These are phyloP conservation scores for Tribolium freemani DNA, from an alignment of 2,888 invertebrate genomes.

Conservation along the genomic window DNA sequence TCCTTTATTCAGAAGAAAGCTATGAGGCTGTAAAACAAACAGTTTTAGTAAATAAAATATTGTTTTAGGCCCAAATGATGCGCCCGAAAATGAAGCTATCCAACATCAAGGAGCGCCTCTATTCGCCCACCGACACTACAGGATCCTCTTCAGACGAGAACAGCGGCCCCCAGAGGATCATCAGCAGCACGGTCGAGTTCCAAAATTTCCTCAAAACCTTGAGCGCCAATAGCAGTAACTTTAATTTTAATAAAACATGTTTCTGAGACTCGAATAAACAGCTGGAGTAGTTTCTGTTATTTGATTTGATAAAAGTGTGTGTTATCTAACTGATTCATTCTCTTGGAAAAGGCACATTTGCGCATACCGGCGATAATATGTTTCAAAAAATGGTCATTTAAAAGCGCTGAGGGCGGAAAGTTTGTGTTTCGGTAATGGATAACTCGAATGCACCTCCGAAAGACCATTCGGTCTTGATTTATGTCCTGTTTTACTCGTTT, in stretches of 20 bases:
- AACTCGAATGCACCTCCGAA: not conserved
- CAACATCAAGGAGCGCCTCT: constrained; percentile 3
- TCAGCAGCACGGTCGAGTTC: constrained; percentile 39
- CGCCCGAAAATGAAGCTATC: constrained; percentile 11
- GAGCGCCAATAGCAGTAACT: constrained; percentile 11
- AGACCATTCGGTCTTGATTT: not conserved
- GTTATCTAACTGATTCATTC: not conserved
- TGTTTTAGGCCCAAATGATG: constrained; percentile 27
- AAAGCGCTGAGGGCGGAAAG: no score
- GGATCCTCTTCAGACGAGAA: constrained; percentile 37
- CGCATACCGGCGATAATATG: not conserved
- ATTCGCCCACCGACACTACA: constrained; percentile 2
- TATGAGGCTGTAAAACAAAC: no score
- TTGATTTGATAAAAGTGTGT: not conserved
- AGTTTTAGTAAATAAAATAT: not conserved
- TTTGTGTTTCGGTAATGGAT: not conserved
- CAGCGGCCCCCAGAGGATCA: constrained; percentile 29
- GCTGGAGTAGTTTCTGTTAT: not conserved
- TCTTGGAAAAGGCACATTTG: not conserved
- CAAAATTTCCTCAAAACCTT: constrained; percentile 39
- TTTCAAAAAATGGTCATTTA: not conserved
- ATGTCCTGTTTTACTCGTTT: constrained; percentile 17
- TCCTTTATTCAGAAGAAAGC: no score
- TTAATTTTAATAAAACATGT: constrained; percentile 6
- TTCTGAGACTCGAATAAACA: not conserved